Base-by-base conservation (phyloP, 2,113 vertebrate species). In the Nanorana parkeri region DNA sequence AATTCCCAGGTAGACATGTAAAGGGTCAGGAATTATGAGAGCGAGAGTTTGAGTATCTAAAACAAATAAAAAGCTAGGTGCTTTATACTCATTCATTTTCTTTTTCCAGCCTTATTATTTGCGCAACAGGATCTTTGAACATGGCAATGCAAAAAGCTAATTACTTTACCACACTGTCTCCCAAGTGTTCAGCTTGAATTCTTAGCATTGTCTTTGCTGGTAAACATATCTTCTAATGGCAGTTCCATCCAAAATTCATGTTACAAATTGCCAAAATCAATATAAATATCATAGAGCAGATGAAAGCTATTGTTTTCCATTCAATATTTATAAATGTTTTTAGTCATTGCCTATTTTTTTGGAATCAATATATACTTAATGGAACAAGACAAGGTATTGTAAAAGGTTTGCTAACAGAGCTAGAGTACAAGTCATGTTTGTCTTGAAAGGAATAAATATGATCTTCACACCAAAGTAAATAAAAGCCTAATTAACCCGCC, bases 301-400 rank as follows among this genome's bases (percentile, higher is more conserved):
- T 47, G 32, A 68, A 24, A 85, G n/a, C 65, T 24, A 78, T 86
- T 87, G 83, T 88, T 67, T 87, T 20, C 80, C 71, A 15, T 0
- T 0, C 56, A 84, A 58, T 80, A 84, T 74, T 71, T 84, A 83
- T 58, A 28, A 67, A 60, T 60, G 55, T 83, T 87, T 84, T 10
- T 63, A 83, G 75, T 80, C 63, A 81, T 67, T 82, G 81, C 29
- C 24, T 51, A 78, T 26, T 67, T 81, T n/a, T 15, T 86, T 15
- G 5, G 63, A 85, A 84, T 87, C 88, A 85, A 85, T 89, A 85
- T 3, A 28, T 52, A 52, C 77, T 60, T 84, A 84, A 87, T 85
- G 68, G 54, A 81, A 84, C 36, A 80, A 26, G 73, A 72, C 54
- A n/a, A 71, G 78, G 29, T 41, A 47, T 36, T 63, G n/a, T n/a